Conservation (phyloP, 2,113 vertebrate genomes). For the Lonchura striata region DNA sequence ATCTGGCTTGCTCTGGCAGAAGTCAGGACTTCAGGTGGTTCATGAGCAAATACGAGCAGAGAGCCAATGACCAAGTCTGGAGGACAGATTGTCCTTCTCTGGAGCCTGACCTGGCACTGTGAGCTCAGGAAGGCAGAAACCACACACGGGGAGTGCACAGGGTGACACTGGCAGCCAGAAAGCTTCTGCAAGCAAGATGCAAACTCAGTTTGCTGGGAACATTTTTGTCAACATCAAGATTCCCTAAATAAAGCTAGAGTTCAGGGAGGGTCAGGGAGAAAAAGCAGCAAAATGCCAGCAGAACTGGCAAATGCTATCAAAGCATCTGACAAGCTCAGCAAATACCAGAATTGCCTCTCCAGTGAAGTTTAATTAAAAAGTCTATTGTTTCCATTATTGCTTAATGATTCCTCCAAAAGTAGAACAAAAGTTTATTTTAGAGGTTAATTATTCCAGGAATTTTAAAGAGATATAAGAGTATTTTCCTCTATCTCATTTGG, state of each 20-base stretch:
- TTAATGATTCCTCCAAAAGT: slow-evolving; percentile 37
- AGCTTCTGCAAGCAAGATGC: neutral
- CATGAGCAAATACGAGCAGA: neutral
- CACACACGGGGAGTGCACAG: accelerated
- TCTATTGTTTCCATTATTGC: slow-evolving; percentile 21
- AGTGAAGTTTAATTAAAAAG: slow-evolving; percentile 54
- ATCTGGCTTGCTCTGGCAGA: neutral
- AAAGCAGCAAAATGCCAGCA: neutral
- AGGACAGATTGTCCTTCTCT: neutral
- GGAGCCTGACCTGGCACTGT: accelerated
- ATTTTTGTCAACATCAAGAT: neutral
- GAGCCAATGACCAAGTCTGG: too few relatives aligned
- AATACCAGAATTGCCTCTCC: slow-evolving; percentile 12
- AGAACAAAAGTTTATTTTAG: slow-evolving; percentile 21
- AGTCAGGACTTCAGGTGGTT: neutral
- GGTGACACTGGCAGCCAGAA: neutral
- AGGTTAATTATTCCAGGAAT: slow-evolving; percentile 50
- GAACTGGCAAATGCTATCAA: neutral
- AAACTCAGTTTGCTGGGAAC: neutral
- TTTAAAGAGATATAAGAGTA: neutral
- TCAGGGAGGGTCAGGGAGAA: neutral
- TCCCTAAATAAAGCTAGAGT: neutral
- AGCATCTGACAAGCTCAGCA: slow-evolving; percentile 25
- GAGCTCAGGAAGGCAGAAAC: neutral
- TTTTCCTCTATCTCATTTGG: neutral